These are phyloP conservation scores for Drosophila aldrichi DNA, from an alignment of 2,888 invertebrate species.

Conservation along the genomic window DNA sequence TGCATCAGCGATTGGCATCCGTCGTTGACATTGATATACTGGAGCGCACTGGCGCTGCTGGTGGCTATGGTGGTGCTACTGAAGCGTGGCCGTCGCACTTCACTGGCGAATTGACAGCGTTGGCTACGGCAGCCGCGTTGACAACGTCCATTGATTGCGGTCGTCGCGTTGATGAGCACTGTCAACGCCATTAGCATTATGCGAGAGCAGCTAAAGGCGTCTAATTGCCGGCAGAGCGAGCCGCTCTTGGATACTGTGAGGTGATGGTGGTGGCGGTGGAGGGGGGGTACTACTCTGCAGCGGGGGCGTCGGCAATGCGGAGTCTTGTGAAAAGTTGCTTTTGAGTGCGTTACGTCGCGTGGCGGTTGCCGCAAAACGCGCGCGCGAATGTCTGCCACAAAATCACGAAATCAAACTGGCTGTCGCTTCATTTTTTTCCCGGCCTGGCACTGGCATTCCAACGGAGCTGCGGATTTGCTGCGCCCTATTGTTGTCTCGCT, in stretches of 20 bases:
- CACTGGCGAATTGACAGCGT: conserved; percentile 65
- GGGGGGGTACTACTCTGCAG: background rate
- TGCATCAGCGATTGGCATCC: conserved; percentile 74
- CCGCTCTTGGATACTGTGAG: conserved; percentile 6
- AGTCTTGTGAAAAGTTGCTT: conserved; percentile 13
- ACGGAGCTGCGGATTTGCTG: conserved; percentile 49
- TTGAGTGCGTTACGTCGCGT: conserved; percentile 61
- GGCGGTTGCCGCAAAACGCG: conserved; percentile 70
- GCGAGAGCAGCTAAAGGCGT: conserved; percentile 76
- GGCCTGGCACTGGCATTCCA: conserved; percentile 65
- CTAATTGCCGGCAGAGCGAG: conserved; percentile 66
- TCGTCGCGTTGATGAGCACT: conserved; percentile 71
- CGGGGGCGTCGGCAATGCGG: conserved; percentile 14
- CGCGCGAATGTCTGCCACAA: conserved; percentile 68
- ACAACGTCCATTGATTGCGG: conserved; percentile 66
- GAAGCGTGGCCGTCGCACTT: conserved; percentile 81
- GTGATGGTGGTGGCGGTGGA: background rate
- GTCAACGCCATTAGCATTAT: conserved; percentile 83
- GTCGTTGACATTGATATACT: conserved; percentile 79
- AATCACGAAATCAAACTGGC: conserved; percentile 62
- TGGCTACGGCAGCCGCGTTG: conserved; percentile 36
- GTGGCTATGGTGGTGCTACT: conserved; percentile 17
- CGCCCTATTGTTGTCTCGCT: conserved; percentile 55
- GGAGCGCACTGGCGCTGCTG: conserved; percentile 50
- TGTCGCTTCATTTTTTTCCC: conserved; percentile 58